Evolutionary conservation across 1,140 invertebrate genomes (phyloP), one percentile per base, ranked within the genome.

Genomic region (Drosophila bifasciata): DNA sequence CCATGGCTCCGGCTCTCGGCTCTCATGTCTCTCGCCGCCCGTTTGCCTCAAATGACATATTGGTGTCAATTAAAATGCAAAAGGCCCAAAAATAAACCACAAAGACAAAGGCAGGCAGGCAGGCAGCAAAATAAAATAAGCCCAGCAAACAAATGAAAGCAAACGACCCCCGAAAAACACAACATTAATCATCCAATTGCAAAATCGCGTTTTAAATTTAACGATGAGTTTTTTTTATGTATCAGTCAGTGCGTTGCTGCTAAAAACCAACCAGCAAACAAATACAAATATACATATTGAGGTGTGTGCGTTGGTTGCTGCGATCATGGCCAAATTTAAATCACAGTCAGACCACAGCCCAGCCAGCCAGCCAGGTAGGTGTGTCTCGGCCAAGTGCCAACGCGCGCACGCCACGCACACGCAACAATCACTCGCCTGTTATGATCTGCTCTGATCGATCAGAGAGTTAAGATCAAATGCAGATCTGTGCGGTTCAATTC

Each of bases 311-410:
- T 83, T 53, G 72, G 71, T 62, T 2, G 19, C 66, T 69, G 63
- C 73, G 83, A 85, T 85, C 81, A 85, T 85, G 81, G 81, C 81
- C 81, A 85, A 85, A 88, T 81, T 77, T 80, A 74, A 61, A 50
- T 48, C 49, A 8, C 28, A 25, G n/a, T 1, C 25, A 25, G 23
- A 9, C 25, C 7, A 48, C 46, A 32, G 45, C 41, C 45, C 43
- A 46, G 51, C 44, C 19, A 13, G 41, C 25, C 62, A 62, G 72
- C 67, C 62, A 76, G 76, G 79, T 84, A 83, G 85, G 81, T 86
- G 80, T 66, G 66, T 81, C 72, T 80, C 76, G 77, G 77, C 70
- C 77, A 80, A 80, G 55, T 77, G 78, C 60, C 59, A 76, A 80
- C 50, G 64, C 72, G 70, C 70, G 62, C 79, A 81, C 79, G 79